A percentile compares a stretch with the other conserved stretches of the same genome.
Evolutionary conservation across 2,888 invertebrate genomes (phyloP).

Genomic region (Drosophila infuscata): DNA sequence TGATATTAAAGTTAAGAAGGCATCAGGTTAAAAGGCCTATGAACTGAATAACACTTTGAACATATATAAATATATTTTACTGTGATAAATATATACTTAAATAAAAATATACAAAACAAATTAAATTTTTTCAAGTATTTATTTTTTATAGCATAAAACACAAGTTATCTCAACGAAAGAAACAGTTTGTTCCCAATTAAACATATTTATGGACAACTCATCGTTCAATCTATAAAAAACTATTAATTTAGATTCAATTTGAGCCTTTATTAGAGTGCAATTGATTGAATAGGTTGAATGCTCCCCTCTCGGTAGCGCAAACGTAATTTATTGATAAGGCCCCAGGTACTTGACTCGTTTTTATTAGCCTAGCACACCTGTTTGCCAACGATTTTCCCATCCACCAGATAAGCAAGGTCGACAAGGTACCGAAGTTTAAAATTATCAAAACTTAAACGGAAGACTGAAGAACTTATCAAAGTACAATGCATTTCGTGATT

Average conservation of each 20-base stretch:
- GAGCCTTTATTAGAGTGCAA: constrained; percentile 42
- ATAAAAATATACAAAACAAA: background rate
- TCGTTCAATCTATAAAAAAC: constrained; percentile 29
- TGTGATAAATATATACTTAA: constrained; percentile 55
- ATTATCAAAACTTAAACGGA: background rate
- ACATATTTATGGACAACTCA: constrained; percentile 16
- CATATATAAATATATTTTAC: constrained; percentile 29
- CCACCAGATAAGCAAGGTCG: constrained; percentile 41
- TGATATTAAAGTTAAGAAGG: constrained; percentile 83
- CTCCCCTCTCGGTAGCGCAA: constrained; percentile 27
- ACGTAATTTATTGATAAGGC: constrained; percentile 43
- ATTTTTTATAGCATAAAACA: background rate
- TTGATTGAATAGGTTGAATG: constrained; percentile 32
- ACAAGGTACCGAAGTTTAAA: constrained; percentile 58
- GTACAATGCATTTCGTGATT: constrained; percentile 12
- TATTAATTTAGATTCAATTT: constrained; percentile 43
- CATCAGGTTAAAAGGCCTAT: constrained; percentile 33
- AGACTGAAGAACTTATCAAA: constrained; percentile 43
- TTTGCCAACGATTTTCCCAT: constrained; percentile 16
- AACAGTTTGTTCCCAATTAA: background rate
- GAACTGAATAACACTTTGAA: constrained; percentile 33
- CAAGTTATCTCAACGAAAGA: background rate
- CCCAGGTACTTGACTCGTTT: constrained; percentile 12
- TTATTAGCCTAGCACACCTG: constrained; percentile 58
- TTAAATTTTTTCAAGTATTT: background rate